Base-by-base conservation (phyloP, 2,797 vertebrate species). In the Nannoperca australis region DNA sequence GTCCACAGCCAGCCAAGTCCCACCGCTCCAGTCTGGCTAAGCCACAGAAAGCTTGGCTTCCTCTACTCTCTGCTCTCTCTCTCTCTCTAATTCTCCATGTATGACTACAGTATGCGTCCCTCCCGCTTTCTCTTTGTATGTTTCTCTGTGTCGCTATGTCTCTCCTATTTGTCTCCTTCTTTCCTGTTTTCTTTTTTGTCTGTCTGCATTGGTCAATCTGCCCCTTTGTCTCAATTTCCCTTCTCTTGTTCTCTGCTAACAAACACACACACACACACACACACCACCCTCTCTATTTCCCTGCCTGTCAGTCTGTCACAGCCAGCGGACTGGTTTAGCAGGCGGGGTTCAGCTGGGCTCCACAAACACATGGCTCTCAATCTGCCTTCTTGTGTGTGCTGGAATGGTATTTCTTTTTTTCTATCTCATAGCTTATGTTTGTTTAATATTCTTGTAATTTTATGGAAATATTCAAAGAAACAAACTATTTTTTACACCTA, bases 1-100 rank as follows among this genome's bases (percentile, higher is more conserved):
- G 84, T 94, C 92, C 87, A 80, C 75, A 92, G 91, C 94, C 86
- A 92, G 93, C 94, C 95, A 95, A 94, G 89, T 94, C 93, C 90
- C 91, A 92, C 91, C 59, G 90, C 92, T 95, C 91, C 90, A 92
- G 90, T 92, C 93, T 94, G 92, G 93, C 90, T 93, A 88, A 92
- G 90, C 89, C 85, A 85, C 90, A 93, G 88, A 90, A 90, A 89
- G 80, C 81, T 91, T 92, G 92, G 87, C 92, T 89, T 88, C 69
- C 72, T 89, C 78, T 76, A 40, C 85, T 81, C 76, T 82, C 72
- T 59, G n/a, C 67, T 82, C 84, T 87, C 32, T 70, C 73, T 84
- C 32, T 27, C 78, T 79, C 67, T 82, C 84, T 87, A 69, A 72
- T 82, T 91, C 86, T 88, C 85, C 64, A 59, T 79, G 61, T 89